Base-by-base conservation (phyloP, 2,113 vertebrate species). In the Isichthys henryi region DNA sequence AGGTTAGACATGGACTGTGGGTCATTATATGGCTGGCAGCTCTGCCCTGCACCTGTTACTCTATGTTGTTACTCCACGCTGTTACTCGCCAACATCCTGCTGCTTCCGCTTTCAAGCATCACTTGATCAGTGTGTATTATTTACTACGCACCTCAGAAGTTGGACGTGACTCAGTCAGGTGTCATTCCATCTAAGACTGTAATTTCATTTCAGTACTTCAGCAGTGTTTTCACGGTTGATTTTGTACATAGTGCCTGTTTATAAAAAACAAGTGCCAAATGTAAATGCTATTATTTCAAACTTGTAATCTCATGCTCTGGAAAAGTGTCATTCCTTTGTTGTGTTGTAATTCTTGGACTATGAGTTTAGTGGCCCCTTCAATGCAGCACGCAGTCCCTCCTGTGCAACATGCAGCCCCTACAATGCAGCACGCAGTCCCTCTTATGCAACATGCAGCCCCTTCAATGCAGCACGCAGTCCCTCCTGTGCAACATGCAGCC, bases 191-290 rank as follows among this genome's bases (percentile, higher is more conserved):
- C 2, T 66, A 27, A 66, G 58, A 66, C 58, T 62, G 7, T 58
- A 62, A 94, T 94, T 97, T 96, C 96, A 97, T 98, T 98, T 98
- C 95, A 93, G 96, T 98, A 96, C 93, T 95, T 98, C 96, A 97
- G 98, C 97, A 98, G 98, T 96, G 95, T 99, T 99, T 98, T 97
- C 96, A 97, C 97, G 96, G 95, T 97, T 97, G 97, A 97, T 97
- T 98, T 98, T 98, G 98, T 99, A 98, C 98, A 98, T 98, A 97
- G 97, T 97, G 97, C 98, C 97, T 99, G 98, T 98, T 99, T 98
- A 98, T 99, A 98, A 98, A 31, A 31, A 77, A 31, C 31, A 77
- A 39, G 11, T 15, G 15, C 27, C 27, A 74, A 74, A 77, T 35
- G 70, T 77, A 17, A 77, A 77, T 77, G 70, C 11, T 13, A 74